Conservation (phyloP, 2,113 vertebrate species). For the Sphaerodactylus townsendi region DNA sequence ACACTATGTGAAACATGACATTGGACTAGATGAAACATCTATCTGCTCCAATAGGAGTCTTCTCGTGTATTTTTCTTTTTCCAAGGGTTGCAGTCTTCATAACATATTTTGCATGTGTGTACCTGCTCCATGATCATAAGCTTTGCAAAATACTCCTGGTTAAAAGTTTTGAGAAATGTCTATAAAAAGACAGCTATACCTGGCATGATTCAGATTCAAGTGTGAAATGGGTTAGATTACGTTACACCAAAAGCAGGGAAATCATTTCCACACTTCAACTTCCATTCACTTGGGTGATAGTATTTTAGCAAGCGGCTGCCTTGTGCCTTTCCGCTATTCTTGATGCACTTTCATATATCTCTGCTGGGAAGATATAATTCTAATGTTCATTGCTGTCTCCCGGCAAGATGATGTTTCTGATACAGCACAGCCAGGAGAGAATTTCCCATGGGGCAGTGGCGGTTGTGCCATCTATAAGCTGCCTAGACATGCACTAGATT, state of each 20-base stretch:
- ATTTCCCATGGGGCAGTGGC: constrained; percentile 32
- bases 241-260: constrained; percentile 25
- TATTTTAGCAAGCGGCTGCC: constrained; percentile 46
- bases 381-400: constrained; percentile 6
- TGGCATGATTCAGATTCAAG: constrained; percentile 28
- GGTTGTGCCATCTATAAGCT: neutral
- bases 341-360: constrained; percentile 7
- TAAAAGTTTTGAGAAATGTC: neutral
- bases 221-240: neutral
- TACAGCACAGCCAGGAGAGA: constrained; percentile 23
- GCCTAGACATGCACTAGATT: neutral
- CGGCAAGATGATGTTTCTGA: constrained; percentile 30
- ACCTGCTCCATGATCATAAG: neutral
- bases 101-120: neutral
- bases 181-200: neutral
- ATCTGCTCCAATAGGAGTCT: too few relatives aligned
- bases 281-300: constrained; percentile 34
- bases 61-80: too few relatives aligned
- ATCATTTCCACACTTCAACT: constrained; percentile 21
- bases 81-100: neutral
- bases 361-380: constrained; percentile 40
- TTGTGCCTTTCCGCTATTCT: neutral
- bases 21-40: too few relatives aligned
- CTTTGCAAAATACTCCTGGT: neutral
- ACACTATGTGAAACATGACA: too few relatives aligned